Conservation (phyloP, 2,797 vertebrate species). For the Bovichtus diacanthus region DNA sequence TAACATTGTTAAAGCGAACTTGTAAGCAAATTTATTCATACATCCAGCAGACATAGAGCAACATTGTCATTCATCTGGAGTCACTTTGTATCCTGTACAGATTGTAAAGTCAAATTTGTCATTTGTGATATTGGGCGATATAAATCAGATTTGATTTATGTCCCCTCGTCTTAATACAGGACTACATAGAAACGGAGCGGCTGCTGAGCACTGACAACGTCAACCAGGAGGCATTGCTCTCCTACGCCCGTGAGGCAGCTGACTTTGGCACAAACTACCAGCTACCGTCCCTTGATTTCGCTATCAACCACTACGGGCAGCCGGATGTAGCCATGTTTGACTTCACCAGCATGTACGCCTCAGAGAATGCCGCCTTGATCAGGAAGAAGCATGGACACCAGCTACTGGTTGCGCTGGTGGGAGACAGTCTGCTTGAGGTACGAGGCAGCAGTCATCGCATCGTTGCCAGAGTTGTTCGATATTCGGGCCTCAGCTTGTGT, state of each 20-base stretch:
- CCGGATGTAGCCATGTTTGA: constrained; percentile 99
- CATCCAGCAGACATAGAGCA: too few species aligned
- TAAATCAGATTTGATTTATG: too few species aligned
- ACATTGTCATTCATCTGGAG: too few species aligned
- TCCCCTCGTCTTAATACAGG: constrained; percentile 78
- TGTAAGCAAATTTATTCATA: too few species aligned
- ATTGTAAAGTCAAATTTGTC: too few species aligned
- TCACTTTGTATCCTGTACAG: too few species aligned
- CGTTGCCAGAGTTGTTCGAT: not conserved
- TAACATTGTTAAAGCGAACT: too few species aligned
- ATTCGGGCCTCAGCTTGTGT: not conserved
- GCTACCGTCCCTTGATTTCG: constrained; percentile 96
- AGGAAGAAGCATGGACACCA: constrained; percentile 90
- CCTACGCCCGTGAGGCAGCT: constrained; percentile 95
- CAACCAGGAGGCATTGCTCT: constrained; percentile 92
- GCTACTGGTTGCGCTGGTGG: constrained; percentile 93
- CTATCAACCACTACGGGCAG: constrained; percentile 94
- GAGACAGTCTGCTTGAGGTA: constrained; percentile 98
- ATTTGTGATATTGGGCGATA: too few species aligned
- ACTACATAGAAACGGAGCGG: constrained; percentile 92
- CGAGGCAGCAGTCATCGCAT: fast-evolving
- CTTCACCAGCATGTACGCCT: constrained; percentile 98
- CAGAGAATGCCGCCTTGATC: constrained; percentile 94
- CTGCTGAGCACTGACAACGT: constrained; percentile 92
- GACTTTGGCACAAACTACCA: constrained; percentile 98